These are phyloP conservation scores for Silurus lanzhouensis DNA, from an alignment of 2,797 vertebrate species.

Conservation along the genomic window DNA sequence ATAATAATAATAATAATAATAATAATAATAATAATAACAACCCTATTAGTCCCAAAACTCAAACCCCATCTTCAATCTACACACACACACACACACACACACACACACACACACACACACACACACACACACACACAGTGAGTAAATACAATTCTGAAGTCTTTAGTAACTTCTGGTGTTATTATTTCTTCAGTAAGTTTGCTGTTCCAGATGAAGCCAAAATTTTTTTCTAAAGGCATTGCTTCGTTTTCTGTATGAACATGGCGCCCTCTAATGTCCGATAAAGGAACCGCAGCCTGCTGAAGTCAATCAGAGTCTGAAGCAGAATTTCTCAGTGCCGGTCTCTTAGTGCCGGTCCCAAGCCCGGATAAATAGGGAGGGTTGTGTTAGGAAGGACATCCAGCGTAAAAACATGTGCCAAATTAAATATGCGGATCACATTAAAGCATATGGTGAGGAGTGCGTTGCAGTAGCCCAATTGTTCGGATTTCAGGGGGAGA, in stretches of 20 bases:
- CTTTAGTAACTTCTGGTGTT: not conserved
- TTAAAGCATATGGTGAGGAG: too few relatives aligned
- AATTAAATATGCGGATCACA: too few relatives aligned
- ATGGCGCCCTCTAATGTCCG: slow-evolving; percentile 42
- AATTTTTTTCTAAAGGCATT: not conserved
- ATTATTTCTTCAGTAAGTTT: not conserved
- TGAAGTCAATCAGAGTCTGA: not conserved
- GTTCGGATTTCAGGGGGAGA: too few relatives aligned
- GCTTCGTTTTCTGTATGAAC: not conserved
- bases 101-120: not conserved
- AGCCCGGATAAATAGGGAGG: too few relatives aligned
- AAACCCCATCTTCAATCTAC: too few relatives aligned
- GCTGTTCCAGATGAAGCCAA: not conserved
- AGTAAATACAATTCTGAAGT: not conserved
- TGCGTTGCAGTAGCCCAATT: too few relatives aligned
- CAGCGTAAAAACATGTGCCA: too few relatives aligned
- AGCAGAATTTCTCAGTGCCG: not conserved
- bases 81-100: not conserved
- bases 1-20: not conserved
- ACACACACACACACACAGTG: not conserved
- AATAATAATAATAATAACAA: not conserved
- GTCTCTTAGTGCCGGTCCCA: too few relatives aligned
- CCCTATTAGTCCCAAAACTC: too few relatives aligned
- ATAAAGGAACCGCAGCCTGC: not conserved
- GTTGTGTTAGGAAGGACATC: too few relatives aligned